Evolutionary conservation across 2,888 invertebrate genomes (phyloP).

Genomic region (Melinopterus prodromus): DNA sequence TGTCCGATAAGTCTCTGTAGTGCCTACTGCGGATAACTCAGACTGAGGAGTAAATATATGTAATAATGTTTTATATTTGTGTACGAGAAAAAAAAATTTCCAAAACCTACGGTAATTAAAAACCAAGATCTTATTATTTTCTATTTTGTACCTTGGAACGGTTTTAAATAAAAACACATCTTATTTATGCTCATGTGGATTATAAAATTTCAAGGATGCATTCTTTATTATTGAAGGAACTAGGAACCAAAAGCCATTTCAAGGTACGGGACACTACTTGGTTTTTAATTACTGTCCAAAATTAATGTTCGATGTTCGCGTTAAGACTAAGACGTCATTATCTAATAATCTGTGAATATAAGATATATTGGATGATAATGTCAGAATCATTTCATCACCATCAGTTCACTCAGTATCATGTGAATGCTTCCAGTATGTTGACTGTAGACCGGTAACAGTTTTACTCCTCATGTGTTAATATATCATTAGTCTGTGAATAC

Average conservation of each 20-base stretch:
- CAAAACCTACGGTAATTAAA: not conserved
- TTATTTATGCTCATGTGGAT: no score
- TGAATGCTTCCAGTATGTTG: slow-evolving; percentile 10
- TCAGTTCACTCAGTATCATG: slow-evolving; percentile 16
- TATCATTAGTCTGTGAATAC: slow-evolving; percentile 29
- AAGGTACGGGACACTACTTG: not conserved
- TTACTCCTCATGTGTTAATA: slow-evolving; percentile 34
- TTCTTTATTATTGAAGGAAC: no score
- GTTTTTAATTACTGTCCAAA: not conserved
- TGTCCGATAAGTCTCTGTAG: slow-evolving; percentile 51
- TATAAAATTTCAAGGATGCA: no score
- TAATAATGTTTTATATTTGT: not conserved
- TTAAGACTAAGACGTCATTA: not conserved
- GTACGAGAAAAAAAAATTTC: not conserved
- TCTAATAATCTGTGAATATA: not conserved
- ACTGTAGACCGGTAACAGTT: slow-evolving; percentile 23
- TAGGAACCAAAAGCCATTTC: no score
- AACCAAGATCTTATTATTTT: not conserved
- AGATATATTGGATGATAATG: not conserved
- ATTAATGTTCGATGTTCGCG: not conserved
- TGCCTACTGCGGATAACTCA: slow-evolving; percentile 52
- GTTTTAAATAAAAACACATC: no score
- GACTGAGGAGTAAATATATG: slow-evolving; percentile 46
- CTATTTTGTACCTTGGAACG: not conserved
- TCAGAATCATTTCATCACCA: slow-evolving; percentile 13